Base-by-base conservation (phyloP, 37 sponge, comb jelly and placozoan species). In the Ianthella basta region DNA sequence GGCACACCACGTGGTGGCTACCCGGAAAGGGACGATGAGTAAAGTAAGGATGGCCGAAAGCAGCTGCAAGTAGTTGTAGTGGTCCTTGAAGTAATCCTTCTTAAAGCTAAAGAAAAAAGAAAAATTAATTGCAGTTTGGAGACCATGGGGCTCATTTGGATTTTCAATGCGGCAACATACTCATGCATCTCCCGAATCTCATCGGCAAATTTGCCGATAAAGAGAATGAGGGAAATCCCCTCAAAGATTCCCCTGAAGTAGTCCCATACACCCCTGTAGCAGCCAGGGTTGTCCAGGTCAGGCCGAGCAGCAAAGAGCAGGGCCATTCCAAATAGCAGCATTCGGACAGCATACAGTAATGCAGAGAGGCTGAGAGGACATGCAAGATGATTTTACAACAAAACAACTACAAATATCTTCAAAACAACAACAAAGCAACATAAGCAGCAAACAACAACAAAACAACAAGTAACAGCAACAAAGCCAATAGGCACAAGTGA, bases 1-100 rank as follows among this genome's bases (percentile, higher is more conserved):
- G 14, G 78, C 78, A 75, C 78, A 75, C 78, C 78, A 75, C 40
- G 78, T 75, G 37, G 78, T 75, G 53, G 78, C 78, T 12, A 53
- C 78, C 20, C 78, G 78, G 25, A 75, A 41, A 16, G 78, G 78
- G 4, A 75, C 40, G 20, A 75, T 75, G 3, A 36, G n/a, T 12
- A 75, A 75, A 1, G 78, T 50, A 3, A 75, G 54, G 39, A 75
- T 24, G 2, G 39, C 16, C 2, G 78, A 13, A 23, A 53, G 39
- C 4, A 75, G 16, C 37, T 75, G 78, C 1, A 75, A 1, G 15
- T 44, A 75, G 78, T 75, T 41, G 78, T 75, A 75, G 13, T 10
- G 13, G 25, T 41, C 50, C 53, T 41, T 75, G 38, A 75, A 12
- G 25, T 75, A 75, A 15, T 13, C 6, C 15, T 14, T 44, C 54